Percentiles rank a stretch among this genome's conserved stretches.
phyloP scores from a whole-genome alignment of 23 tunicate genomes.

The Styela plicata region DNA sequence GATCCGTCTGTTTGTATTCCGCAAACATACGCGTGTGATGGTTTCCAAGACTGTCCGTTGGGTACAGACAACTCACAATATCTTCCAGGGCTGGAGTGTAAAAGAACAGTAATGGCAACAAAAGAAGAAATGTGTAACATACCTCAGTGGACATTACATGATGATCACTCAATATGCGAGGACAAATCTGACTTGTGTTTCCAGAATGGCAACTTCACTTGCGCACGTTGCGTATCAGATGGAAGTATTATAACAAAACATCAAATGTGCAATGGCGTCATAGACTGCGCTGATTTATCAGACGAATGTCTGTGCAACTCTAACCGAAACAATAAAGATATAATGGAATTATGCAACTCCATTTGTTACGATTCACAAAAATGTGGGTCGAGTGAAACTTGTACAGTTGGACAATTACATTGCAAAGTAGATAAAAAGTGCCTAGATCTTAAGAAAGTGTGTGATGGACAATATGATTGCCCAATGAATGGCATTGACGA shows the following conservation, averaged over 20 bases:
- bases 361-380: slow-evolving; percentile 18
- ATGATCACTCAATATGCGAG: slow-evolving; percentile 13
- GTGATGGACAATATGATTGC: slow-evolving; percentile 40
- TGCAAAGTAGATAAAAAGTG: slow-evolving; percentile 38
- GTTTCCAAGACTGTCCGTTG: slow-evolving; percentile 25
- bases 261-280: slow-evolving; percentile 42
- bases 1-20: slow-evolving; percentile 24
- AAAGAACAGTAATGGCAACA: not conserved
- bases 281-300: slow-evolving; percentile 42
- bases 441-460: not conserved
- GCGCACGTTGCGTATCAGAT: slow-evolving; percentile 33
- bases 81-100: slow-evolving; percentile 14
- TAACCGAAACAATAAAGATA: not conserved
- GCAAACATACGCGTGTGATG: slow-evolving; percentile 32
- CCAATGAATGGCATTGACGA: slow-evolving; percentile 29
- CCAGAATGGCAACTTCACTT: slow-evolving; percentile 15
- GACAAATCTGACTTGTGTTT: slow-evolving; percentile 36
- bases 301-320: slow-evolving; percentile 48
- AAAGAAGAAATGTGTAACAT: not conserved
- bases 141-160: slow-evolving; percentile 17
- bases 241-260: slow-evolving; percentile 24
- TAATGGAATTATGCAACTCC: slow-evolving; percentile 5
- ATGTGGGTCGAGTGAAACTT: not conserved
- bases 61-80: not conserved
- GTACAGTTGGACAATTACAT: slow-evolving; percentile 12